Conservation (phyloP, 2,888 invertebrate genomes). For the Netelia melanura region DNA sequence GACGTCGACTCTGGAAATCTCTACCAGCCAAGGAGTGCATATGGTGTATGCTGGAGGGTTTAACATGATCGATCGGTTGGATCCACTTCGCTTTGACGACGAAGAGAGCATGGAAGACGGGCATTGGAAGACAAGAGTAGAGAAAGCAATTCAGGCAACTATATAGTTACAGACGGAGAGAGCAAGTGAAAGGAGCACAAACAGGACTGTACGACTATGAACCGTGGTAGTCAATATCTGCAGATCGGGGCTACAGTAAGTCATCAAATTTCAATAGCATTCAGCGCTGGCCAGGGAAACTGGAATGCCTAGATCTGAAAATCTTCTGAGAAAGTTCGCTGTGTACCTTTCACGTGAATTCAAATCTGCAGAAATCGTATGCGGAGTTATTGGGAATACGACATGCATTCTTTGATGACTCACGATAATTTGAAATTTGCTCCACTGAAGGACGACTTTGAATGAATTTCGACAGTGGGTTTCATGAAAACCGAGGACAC, state of each 20-base stretch:
- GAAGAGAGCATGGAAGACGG: constrained; percentile 8
- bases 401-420: background rate
- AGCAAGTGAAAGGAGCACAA: constrained; percentile 8
- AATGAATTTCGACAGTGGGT: background rate
- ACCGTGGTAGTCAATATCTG: constrained; percentile 38
- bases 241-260: constrained; percentile 16
- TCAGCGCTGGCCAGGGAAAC: background rate
- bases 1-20: constrained; percentile 28
- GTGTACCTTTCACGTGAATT: background rate
- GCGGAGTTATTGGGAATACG: background rate
- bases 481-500: background rate
- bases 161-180: constrained; percentile 4
- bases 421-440: background rate
- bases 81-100: constrained; percentile 16
- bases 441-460: background rate
- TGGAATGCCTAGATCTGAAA: background rate
- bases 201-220: constrained; percentile 1
- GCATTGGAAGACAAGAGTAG: background rate
- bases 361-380: background rate
- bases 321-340: constrained; percentile 4
- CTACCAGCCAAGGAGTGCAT: constrained; percentile 10
- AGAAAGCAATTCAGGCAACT: constrained; percentile 10
- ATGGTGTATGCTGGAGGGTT: background rate
- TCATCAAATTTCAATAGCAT: constrained; percentile 11
- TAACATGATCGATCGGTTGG: constrained; percentile 24